These are phyloP conservation scores for Corvus moneduloides DNA, from an alignment of 2,113 vertebrate genomes.

Conservation along the genomic window DNA sequence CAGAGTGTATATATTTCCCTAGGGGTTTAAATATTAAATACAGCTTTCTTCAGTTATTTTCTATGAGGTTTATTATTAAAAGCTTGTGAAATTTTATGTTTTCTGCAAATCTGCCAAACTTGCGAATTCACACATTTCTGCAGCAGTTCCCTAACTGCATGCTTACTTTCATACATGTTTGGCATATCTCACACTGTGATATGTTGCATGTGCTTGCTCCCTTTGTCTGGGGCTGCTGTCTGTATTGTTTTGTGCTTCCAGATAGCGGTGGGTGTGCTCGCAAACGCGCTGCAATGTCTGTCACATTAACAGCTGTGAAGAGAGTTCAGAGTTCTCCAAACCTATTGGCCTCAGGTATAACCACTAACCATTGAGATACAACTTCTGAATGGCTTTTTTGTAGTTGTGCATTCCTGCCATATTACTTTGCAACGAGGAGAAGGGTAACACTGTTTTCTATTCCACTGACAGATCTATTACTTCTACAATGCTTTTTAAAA, in stretches of 20 bases:
- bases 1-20: background rate
- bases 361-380: constrained; percentile 39
- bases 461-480: background rate
- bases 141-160: constrained; percentile 32
- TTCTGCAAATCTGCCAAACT: constrained; percentile 10
- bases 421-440: background rate
- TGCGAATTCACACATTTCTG: background rate
- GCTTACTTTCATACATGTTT: background rate
- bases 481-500: background rate
- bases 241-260: constrained; percentile 88
- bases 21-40: background rate
- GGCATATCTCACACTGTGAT: background rate
- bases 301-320: constrained; percentile 95
- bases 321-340: constrained; percentile 98
- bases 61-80: background rate
- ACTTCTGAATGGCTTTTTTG: constrained; percentile 8
- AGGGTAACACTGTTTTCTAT: background rate
- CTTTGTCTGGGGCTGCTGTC: constrained; percentile 73
- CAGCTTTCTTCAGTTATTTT: constrained; percentile 1
- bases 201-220: constrained; percentile 79
- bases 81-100: background rate
- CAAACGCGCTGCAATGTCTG: constrained; percentile 90
- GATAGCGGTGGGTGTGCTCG: constrained; percentile 93
- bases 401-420: background rate
- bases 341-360: constrained; percentile 92